Base-by-base conservation (phyloP, 2,888 invertebrate species). In the Litoditis marina region DNA sequence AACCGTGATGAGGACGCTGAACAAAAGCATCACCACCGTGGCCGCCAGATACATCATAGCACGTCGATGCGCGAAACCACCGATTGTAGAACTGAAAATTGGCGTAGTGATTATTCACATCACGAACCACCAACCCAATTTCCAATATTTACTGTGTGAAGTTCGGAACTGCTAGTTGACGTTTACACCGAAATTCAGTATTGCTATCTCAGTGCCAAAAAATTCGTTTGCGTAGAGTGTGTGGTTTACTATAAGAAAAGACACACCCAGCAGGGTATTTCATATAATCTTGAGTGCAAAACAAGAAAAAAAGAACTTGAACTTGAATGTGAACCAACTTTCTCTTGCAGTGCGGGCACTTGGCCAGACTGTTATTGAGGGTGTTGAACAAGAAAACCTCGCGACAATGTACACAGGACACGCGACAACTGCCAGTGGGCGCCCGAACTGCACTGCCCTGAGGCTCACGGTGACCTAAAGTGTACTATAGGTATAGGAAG, bases 391-490 rank as follows among this genome's bases (percentile, higher is more conserved):
- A 85, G 65, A 88, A 88, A 36, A 74, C 68, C 83, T 94, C 93
- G 78, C 90, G 89, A 85, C 96, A 98, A 85, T 95, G 92, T 42
- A 90, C 92, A 86, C 96, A 98, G 70, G 90, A 89, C 56, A 96
- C 94, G 76, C 94, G 88, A 84, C 92, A 92, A 90, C 94, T 93
- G 77, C 94, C 94, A 63, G 94, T 92, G 85, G 82, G 82, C 7
- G 81, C 81, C 8, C 77, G 69, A 19, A 77, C 73, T 16, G 82
- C 79, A n/a, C 76, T 77, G 27, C 78, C 82, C 16, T 69, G 63
- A 1, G 79, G 78, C 30, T 72, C 72, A 0, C 69, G 68, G 58
- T 71, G 62, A 31, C 69, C 67, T 50, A 51, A 27, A 34, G n/a
- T n/a, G 50, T 67, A 44, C 55, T 7, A 63, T 91, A 88, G 27